phyloP scores from a whole-genome alignment of 2,113 vertebrate genomes.

The Amia ocellicauda region DNA sequence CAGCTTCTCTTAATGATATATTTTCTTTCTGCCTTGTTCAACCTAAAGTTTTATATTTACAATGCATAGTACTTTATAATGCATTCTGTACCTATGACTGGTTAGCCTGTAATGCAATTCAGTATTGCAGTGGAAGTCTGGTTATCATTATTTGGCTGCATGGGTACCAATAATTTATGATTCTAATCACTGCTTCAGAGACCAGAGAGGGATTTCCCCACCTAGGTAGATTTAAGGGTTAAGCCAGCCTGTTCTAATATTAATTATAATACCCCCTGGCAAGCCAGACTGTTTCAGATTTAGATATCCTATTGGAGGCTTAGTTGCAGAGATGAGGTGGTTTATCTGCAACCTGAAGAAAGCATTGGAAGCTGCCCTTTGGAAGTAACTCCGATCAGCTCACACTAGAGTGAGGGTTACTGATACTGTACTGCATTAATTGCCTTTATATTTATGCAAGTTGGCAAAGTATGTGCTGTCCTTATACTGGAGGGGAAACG shows the following conservation, averaged over 20 bases:
- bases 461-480: not conserved
- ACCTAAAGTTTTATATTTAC: too few species aligned
- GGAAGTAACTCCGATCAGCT: not conserved
- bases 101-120: too few species aligned
- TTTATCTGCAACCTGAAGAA: slow-evolving; percentile 9
- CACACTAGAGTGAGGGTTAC: not conserved
- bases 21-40: too few species aligned
- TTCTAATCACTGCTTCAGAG: not conserved
- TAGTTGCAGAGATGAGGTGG: not conserved
- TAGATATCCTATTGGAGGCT: not conserved
- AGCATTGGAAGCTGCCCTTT: not conserved
- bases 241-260: not conserved
- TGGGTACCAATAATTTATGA: too few species aligned
- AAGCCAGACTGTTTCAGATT: not conserved
- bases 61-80: too few species aligned
- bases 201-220: not conserved
- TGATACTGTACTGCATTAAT: not conserved
- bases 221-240: not conserved
- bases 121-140: too few species aligned
- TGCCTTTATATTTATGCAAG: not conserved
- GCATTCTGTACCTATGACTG: too few species aligned
- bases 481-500: not conserved
- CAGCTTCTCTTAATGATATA: too few species aligned
- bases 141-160: too few species aligned
- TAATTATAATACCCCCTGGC: slow-evolving; percentile 1